Evolutionary conservation across 92 coral and sea anemone species (phyloP).

Genomic region (Palythoa grandis): DNA sequence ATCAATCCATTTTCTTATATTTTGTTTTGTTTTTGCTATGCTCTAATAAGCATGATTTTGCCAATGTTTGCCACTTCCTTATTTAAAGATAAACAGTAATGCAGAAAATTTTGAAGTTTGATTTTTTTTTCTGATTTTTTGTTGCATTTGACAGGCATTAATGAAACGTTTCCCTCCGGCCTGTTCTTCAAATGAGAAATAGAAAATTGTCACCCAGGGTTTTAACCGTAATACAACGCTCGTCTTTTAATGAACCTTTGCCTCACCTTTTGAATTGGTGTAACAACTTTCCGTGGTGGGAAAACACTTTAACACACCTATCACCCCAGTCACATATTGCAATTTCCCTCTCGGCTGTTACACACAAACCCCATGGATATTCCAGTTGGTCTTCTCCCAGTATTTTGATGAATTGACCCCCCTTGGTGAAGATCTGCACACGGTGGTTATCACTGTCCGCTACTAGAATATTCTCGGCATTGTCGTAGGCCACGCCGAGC

Average conservation of each 20-base stretch:
- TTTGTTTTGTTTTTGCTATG: no score
- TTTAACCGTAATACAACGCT: no score
- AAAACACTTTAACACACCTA: constrained; percentile 73
- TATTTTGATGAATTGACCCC: constrained; percentile 63
- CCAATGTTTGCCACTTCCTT: no score
- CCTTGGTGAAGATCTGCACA: constrained; percentile 63
- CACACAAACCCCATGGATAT: constrained; percentile 78
- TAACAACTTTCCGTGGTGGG: constrained; percentile 64
- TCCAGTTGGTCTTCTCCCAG: constrained; percentile 72
- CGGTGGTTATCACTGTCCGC: constrained; percentile 78
- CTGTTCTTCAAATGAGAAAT: no score
- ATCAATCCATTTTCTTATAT: no score
- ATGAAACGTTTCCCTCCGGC: no score
- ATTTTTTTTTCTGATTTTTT: no score
- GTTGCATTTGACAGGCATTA: no score
- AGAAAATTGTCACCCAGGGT: no score
- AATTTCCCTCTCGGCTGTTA: constrained; percentile 58
- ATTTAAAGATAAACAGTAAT: no score
- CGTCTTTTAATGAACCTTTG: background rate
- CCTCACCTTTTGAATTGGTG: constrained; percentile 51
- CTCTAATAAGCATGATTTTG: no score
- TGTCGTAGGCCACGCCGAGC: constrained; percentile 71
- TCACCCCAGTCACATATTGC: constrained; percentile 80
- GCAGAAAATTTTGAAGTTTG: no score
- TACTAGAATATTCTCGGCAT: constrained; percentile 70